Base-by-base conservation (phyloP, 1,140 invertebrate species). In the Proctacanthus coquilletti region DNA sequence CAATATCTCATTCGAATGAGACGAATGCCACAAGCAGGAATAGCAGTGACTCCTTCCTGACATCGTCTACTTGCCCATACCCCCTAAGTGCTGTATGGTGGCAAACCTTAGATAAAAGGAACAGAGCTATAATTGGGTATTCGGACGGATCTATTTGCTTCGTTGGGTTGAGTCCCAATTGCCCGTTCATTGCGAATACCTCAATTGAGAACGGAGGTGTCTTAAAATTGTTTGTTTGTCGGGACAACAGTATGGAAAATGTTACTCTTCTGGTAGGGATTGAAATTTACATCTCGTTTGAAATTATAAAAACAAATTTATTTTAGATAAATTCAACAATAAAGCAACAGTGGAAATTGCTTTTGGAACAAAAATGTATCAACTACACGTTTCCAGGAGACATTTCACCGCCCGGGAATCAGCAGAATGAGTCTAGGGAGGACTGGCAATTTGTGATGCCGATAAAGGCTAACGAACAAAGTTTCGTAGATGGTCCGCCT, bases 91-190 rank as follows among this genome's bases (percentile, higher is more conserved):
- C 77, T 27, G 64, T 69, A 2, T 84, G 80, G 80, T 84, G 80
- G 80, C 71, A 77, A 51, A 77, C 76, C 18, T 52, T 71, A 18
- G 62, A 65, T 33, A 56, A 49, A 3, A 30, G 62, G 4, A 63
- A 69, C 42, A 66, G 68, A 38, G 79, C 72, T 20, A 68, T 84
- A 27, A 66, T 83, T 42, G 80, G 77, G 18, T 80, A 75, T 37
- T 75, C 79, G 47, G 65, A 70, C 46, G 80, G 81, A 15, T 74
- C 75, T 42, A 69, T 84, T 43, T 63, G 71, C 32, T 72, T 84
- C 54, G 63, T 84, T 33, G 77, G 80, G 54, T 62, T 84, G 10
- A 68, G 70, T 29, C 56, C 56, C 3, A 74, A 65, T 52, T 74
- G 75, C n/a, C 66, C 70, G 18, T 70, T 72, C 53, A 66, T 80